A percentile compares a stretch with the other conserved stretches of the same genome.
phyloP scores from a whole-genome alignment of 2,113 vertebrate species.

The Maccullochella peelii region DNA sequence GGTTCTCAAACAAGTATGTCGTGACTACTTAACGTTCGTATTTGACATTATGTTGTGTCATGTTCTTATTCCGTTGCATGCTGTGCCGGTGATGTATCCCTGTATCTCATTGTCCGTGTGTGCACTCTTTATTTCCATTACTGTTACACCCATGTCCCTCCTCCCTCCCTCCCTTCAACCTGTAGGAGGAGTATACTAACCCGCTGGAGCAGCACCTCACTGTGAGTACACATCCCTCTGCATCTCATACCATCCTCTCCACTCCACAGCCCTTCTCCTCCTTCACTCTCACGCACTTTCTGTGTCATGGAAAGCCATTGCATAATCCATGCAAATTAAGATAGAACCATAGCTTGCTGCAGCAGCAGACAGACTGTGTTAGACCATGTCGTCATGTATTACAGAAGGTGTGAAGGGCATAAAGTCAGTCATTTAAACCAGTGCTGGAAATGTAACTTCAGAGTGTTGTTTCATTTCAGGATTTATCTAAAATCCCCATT shows the following conservation, averaged over 20 bases:
- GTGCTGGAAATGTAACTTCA: slow-evolving; percentile 14
- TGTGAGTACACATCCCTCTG: slow-evolving; percentile 87
- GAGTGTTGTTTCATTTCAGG: slow-evolving; percentile 17
- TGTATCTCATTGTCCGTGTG: slow-evolving; percentile 72
- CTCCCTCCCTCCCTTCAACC: slow-evolving; percentile 63
- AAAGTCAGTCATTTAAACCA: slow-evolving; percentile 1
- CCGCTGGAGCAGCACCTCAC: slow-evolving; percentile 94
- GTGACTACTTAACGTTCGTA: slow-evolving; percentile 10
- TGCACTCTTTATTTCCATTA: slow-evolving; percentile 77
- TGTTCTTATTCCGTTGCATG: slow-evolving; percentile 65
- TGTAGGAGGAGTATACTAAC: slow-evolving; percentile 92
- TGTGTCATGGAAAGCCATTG: slow-evolving; percentile 28
- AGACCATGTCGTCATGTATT: slow-evolving; percentile 23
- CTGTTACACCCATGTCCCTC: slow-evolving; percentile 67
- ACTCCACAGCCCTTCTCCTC: slow-evolving; percentile 34
- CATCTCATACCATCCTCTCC: slow-evolving; percentile 60
- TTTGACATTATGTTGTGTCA: slow-evolving; percentile 36
- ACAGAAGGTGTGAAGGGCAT: neutral
- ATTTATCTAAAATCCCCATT: slow-evolving; percentile 8
- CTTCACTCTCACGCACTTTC: slow-evolving; percentile 30
- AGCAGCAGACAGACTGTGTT: slow-evolving; percentile 62
- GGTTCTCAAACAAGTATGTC: neutral
- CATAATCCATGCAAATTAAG: slow-evolving; percentile 34
- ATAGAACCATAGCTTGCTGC: slow-evolving; percentile 44
- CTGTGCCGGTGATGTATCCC: slow-evolving; percentile 56